A percentile compares a stretch with the other conserved stretches of the same genome.
Evolutionary conservation across 2,113 vertebrate genomes (phyloP).

Genomic region (Plestiodon gilberti): DNA sequence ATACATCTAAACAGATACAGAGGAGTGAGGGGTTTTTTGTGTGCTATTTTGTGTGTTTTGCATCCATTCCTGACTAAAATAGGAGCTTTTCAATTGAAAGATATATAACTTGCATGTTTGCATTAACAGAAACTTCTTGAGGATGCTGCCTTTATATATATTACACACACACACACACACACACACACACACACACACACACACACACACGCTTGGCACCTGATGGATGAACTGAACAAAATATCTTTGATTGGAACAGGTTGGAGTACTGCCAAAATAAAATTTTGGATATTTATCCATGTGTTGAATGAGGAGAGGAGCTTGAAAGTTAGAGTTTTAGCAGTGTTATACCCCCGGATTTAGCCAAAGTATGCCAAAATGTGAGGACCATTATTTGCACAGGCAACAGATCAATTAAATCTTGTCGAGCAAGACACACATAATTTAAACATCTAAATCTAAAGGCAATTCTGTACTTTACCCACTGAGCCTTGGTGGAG

Average conservation of each 20-base stretch:
- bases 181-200: too few relatives aligned
- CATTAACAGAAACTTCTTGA: conserved; percentile 38
- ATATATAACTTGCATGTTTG: conserved; percentile 48
- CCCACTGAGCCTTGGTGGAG: conserved; percentile 33
- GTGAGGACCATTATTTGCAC: conserved; percentile 44
- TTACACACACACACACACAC: conserved; percentile 48
- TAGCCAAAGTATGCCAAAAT: conserved; percentile 50
- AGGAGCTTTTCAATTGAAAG: conserved; percentile 34
- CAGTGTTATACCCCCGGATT: conserved; percentile 15
- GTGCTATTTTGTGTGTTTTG: background rate
- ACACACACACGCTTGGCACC: conserved; percentile 58
- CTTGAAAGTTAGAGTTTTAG: conserved; percentile 59
- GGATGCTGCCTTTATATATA: conserved; percentile 60
- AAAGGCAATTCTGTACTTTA: conserved; percentile 46
- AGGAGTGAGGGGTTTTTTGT: conserved; percentile 8
- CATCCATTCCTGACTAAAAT: conserved; percentile 33
- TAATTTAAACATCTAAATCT: conserved; percentile 62
- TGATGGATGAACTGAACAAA: conserved; percentile 65
- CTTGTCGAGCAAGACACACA: conserved; percentile 64
- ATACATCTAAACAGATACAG: conserved; percentile 4
- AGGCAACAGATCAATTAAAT: conserved; percentile 63
- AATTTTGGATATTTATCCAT: conserved; percentile 66
- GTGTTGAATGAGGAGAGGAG: conserved; percentile 70
- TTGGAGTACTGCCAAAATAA: conserved; percentile 66
- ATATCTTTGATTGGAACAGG: conserved; percentile 69